Conservation (phyloP, 2,797 vertebrate genomes). For the Eremophila alpestris region DNA sequence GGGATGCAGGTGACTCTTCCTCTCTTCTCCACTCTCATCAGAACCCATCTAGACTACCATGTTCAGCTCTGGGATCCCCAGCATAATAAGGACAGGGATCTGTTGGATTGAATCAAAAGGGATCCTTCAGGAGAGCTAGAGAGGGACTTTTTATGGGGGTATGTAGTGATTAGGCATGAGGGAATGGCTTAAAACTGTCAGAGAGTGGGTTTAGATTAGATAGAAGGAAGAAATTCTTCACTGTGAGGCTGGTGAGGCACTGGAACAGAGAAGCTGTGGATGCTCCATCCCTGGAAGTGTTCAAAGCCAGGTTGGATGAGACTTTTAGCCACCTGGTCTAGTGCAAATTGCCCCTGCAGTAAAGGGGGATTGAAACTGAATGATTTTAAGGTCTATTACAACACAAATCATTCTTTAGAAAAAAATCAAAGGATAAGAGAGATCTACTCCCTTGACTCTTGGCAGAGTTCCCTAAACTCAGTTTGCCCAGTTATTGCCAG, state of each 20-base stretch:
- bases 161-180: neutral
- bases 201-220: neutral
- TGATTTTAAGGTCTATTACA: neutral
- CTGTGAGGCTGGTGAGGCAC: neutral
- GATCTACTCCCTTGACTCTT: neutral
- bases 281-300: neutral
- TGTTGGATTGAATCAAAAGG: neutral
- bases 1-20: neutral
- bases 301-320: neutral
- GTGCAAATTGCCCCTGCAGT: neutral
- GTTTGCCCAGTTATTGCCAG: neutral
- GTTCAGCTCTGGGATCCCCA: neutral
- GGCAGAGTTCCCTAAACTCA: neutral
- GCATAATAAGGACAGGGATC: neutral
- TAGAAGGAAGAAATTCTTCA: neutral
- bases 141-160: neutral
- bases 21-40: neutral
- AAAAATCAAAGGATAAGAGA: neutral
- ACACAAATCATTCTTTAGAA: neutral
- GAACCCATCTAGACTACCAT: neutral
- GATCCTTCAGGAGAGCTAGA: neutral
- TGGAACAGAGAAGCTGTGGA: neutral
- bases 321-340: neutral
- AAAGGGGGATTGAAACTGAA: neutral
- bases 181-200: neutral